phyloP scores from a whole-genome alignment of 1,140 invertebrate species.

The Zaprionus ornatus region DNA sequence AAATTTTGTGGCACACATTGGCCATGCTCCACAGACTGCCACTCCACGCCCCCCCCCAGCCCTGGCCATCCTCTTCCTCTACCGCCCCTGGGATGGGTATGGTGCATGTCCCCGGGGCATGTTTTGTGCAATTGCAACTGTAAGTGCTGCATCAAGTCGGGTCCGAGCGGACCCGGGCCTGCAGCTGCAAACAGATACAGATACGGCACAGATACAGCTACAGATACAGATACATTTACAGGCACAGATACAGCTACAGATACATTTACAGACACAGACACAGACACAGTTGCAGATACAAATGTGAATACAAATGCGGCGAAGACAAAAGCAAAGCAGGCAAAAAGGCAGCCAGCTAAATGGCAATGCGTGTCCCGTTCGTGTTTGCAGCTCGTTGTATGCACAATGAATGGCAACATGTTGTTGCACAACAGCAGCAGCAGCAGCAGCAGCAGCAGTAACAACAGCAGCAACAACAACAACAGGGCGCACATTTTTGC shows the following conservation, averaged over 20 bases:
- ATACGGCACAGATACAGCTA: conserved; percentile 22
- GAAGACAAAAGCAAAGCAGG: conserved; percentile 22
- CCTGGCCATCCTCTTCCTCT: not conserved
- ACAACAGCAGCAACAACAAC: not conserved
- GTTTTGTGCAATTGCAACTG: conserved; percentile 47
- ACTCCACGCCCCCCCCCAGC: not conserved
- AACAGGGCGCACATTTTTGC: conserved; percentile 46
- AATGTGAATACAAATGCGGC: conserved; percentile 35
- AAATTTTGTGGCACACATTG: conserved; percentile 61
- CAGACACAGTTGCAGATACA: conserved; percentile 28
- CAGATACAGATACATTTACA: conserved; percentile 9
- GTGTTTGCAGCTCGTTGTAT: conserved; percentile 47
- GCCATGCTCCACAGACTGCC: conserved; percentile 18
- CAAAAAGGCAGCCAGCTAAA: conserved; percentile 58
- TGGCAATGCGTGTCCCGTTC: conserved; percentile 66
- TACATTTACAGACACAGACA: conserved; percentile 23
- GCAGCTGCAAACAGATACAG: conserved; percentile 30
- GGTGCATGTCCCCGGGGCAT: conserved; percentile 15
- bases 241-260: conserved; percentile 12
- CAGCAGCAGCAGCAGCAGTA: conserved; percentile 6
- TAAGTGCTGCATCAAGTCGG: conserved; percentile 22
- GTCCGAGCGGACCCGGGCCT: conserved; percentile 12
- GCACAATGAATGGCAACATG: conserved; percentile 39
- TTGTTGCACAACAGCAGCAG: conserved; percentile 21
- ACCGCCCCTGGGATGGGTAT: not conserved